A percentile compares a stretch with the other conserved stretches of the same genome.
phyloP scores from a whole-genome alignment of 1,140 invertebrate genomes.

The Drosophila truncata region DNA sequence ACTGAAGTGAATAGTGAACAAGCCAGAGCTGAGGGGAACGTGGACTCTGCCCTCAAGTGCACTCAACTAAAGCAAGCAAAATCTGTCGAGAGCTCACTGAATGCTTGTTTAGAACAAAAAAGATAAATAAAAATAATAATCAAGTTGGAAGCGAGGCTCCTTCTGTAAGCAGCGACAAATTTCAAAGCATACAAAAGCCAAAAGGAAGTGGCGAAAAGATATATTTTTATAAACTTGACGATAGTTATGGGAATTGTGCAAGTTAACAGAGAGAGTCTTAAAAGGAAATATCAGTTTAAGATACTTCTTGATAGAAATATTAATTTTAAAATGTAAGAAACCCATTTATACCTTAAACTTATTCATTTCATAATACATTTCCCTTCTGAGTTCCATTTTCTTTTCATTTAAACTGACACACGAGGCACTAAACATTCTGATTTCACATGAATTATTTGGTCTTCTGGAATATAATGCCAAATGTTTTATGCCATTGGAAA shows the following conservation, averaged over 20 bases:
- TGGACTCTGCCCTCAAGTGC: constrained; percentile 48
- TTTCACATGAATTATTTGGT: constrained; percentile 20
- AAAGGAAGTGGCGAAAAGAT: neutral
- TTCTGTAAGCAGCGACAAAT: constrained; percentile 41
- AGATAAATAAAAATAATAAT: constrained; percentile 30
- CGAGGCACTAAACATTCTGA: constrained; percentile 2
- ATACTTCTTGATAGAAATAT: neutral
- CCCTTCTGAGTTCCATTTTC: neutral
- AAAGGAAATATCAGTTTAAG: neutral
- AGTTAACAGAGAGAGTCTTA: neutral
- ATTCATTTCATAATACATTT: neutral
- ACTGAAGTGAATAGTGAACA: constrained; percentile 20
- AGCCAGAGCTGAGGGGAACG: neutral
- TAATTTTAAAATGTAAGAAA: neutral
- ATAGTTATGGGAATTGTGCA: constrained; percentile 4
- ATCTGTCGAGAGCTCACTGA: constrained; percentile 54
- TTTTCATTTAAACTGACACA: constrained; percentile 9
- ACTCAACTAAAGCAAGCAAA: constrained; percentile 59
- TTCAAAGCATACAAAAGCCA: constrained; percentile 15
- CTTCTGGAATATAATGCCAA: constrained; percentile 17
- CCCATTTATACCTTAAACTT: neutral
- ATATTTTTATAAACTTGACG: neutral
- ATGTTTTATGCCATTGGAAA: constrained; percentile 39
- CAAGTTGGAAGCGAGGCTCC: constrained; percentile 20
- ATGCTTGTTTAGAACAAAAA: constrained; percentile 45